Conservation (phyloP, 2,797 vertebrate genomes). For the Alectoris magna region DNA sequence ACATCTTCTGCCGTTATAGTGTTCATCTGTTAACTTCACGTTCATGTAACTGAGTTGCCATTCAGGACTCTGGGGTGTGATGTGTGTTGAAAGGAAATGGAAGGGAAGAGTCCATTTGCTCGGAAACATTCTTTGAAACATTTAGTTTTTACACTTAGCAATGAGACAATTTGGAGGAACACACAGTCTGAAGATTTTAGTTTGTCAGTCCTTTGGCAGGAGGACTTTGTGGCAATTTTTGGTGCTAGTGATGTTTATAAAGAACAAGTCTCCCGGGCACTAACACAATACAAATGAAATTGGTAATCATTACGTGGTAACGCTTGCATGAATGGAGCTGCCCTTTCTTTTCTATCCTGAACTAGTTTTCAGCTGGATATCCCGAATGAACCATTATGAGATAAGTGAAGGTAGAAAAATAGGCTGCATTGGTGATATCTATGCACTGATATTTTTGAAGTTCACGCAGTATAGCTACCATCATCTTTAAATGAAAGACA, state of each 20-base stretch:
- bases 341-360: neutral
- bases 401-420: neutral
- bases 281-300: neutral
- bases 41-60: neutral
- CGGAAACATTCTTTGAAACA: neutral
- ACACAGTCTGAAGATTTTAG: fast-evolving
- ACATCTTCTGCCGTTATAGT: neutral
- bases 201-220: neutral
- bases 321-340: neutral
- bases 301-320: neutral
- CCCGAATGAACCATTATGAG: neutral
- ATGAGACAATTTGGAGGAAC: neutral
- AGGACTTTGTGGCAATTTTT: neutral
- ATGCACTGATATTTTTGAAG: neutral
- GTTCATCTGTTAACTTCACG: neutral
- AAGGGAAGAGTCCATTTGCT: neutral
- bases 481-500: neutral
- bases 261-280: neutral
- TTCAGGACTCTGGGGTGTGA: conserved; percentile 7
- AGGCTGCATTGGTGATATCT: neutral
- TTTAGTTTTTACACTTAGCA: neutral
- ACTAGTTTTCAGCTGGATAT: neutral
- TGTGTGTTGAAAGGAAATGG: neutral
- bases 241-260: neutral
- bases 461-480: neutral